Base-by-base conservation (phyloP, 2,888 invertebrate species). In the Drosophila gaucha region DNA sequence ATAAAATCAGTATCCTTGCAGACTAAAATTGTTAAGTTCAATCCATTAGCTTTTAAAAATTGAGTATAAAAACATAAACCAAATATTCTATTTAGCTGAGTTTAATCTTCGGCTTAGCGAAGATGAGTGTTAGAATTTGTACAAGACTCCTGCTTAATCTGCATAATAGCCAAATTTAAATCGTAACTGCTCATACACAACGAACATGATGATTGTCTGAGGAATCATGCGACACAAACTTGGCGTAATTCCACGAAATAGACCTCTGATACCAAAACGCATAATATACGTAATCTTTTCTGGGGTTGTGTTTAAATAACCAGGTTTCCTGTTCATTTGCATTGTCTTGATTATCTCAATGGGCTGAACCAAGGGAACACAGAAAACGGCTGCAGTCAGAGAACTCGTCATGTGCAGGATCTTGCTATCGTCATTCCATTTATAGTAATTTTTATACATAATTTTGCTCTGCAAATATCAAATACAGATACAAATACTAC, bases 191-290 rank as follows among this genome's bases (percentile, higher is more conserved):
- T 78, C 77, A 38, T 77, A 80, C 16, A 57, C 14, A 16, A 77
- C 9, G 35, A 79, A 69, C 9, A 57, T 66, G 5, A 69, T 60
- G 5, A 76, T 73, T 35, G 77, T 80, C 41, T 63, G 58, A 3
- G 80, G 77, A n/a, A 76, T 33, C 52, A 73, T 35, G 5, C 73
- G 69, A 10, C 58, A 24, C 8, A 80, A 3, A 31, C 41, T 62
- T 1, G 77, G 80, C 8, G 49, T 39, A 10, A 69, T 38, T 0
- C 77, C 77, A n/a, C 80, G 77, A 36, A 78, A 78, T 2, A 72
- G 22, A 6, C 77, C 80, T 0, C 50, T 41, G 0, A 36, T n/a
- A 1, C 77, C 80, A 2, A 73, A 67, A 2, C 69, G 63, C 63
- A 77, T 14, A 49, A 78, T 50, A 18, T 50, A 64, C 1, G 1